These are phyloP conservation scores for Herpailurus yagouaroundi DNA, from an alignment of 2,113 vertebrate species.

Conservation along the genomic window DNA sequence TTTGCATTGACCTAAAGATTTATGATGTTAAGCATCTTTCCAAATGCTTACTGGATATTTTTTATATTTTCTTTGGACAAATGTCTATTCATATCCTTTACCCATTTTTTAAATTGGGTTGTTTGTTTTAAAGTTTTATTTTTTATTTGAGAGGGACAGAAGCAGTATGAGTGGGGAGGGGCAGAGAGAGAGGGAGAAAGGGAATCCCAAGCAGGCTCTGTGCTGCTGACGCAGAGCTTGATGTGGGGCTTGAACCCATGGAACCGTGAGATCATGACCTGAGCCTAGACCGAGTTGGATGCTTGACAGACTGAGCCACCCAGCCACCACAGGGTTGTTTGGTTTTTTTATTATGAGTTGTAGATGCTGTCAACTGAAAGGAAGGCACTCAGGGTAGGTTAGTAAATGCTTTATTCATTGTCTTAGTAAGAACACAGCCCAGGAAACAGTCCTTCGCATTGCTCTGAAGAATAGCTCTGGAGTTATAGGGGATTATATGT, in stretches of 20 bases:
- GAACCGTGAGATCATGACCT: no score
- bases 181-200: no score
- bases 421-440: background rate
- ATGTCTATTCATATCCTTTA: background rate
- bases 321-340: background rate
- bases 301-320: no score
- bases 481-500: background rate
- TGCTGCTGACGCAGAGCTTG: no score
- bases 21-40: background rate
- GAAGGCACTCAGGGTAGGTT: background rate
- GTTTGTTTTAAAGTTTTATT: background rate
- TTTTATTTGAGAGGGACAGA: no score
- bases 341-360: background rate
- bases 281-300: no score
- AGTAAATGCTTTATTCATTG: background rate
- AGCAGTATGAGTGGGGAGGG: no score
- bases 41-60: background rate
- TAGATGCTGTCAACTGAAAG: background rate
- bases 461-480: background rate
- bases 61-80: background rate
- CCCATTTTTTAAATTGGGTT: constrained; percentile 12
- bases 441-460: background rate
- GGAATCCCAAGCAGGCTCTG: no score
- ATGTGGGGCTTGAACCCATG: no score
- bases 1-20: background rate